Evolutionary conservation across 2,113 vertebrate species (phyloP).

Genomic region (Corvus hawaiiensis): DNA sequence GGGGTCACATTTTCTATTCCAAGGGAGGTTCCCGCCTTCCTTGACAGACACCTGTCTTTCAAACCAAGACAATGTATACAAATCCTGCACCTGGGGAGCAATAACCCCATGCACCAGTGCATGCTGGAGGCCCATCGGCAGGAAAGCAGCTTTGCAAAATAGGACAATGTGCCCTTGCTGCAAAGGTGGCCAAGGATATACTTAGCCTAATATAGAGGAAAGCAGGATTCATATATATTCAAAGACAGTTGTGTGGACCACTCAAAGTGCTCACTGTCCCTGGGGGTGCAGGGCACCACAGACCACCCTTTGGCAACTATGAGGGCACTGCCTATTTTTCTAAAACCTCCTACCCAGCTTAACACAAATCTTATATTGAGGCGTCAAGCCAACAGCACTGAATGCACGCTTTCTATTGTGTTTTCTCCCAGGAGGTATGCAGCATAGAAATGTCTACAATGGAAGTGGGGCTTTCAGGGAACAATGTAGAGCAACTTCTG

Average conservation of each 20-base stretch:
- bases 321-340: not conserved
- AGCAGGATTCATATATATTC: not conserved
- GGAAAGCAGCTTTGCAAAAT: not conserved
- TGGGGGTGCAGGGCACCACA: not conserved
- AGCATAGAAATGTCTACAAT: not conserved
- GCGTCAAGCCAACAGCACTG: not conserved
- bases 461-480: not conserved
- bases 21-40: too few species aligned
- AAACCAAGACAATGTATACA: too few species aligned
- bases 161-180: not conserved
- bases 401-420: not conserved
- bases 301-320: not conserved
- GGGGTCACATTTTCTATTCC: too few species aligned
- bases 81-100: too few species aligned
- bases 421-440: not conserved
- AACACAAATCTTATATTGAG: not conserved
- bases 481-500: not conserved
- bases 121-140: not conserved
- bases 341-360: not conserved
- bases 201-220: not conserved
- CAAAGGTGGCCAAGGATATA: not conserved
- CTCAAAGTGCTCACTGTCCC: not conserved
- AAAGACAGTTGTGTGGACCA: not conserved
- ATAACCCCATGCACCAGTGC: too few species aligned
- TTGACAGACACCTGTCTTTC: too few species aligned